These are phyloP conservation scores for Caracal caracal DNA, from an alignment of 2,113 vertebrate species.

Conservation along the genomic window DNA sequence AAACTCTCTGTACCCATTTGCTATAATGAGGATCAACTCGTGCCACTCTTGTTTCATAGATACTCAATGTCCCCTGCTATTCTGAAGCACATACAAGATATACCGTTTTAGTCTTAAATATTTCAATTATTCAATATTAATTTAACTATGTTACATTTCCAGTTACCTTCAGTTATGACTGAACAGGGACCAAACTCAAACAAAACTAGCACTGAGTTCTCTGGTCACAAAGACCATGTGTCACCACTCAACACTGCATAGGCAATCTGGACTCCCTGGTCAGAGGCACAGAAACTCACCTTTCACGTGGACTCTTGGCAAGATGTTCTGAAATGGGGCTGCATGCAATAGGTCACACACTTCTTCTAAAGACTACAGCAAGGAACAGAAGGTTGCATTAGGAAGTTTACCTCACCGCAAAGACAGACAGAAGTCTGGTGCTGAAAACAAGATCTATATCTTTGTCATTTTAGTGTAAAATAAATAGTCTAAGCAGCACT, in stretches of 20 bases:
- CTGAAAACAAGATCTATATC: not conserved
- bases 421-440: accelerated
- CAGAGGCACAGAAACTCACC: constrained; percentile 78
- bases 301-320: constrained; percentile 93
- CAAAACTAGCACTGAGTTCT: not conserved
- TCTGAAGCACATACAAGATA: not conserved
- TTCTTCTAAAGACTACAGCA: constrained; percentile 90
- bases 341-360: constrained; percentile 93
- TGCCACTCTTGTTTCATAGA: not conserved
- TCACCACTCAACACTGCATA: not conserved
- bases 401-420: not conserved
- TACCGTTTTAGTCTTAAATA: not conserved
- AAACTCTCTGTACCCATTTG: not conserved
- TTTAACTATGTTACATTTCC: not conserved
- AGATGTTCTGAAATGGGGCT: constrained; percentile 93
- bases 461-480: accelerated
- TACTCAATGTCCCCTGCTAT: not conserved
- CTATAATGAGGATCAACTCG: not conserved
- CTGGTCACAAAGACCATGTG: accelerated
- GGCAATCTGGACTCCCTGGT: not conserved
- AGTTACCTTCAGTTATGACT: not conserved
- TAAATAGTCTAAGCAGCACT: constrained; percentile 47
- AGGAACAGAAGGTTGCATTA: not conserved
- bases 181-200: not conserved
- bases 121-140: not conserved